Evolutionary conservation across 64 coral and sea anemone species (phyloP).

Genomic region (Montipora efflorescens): DNA sequence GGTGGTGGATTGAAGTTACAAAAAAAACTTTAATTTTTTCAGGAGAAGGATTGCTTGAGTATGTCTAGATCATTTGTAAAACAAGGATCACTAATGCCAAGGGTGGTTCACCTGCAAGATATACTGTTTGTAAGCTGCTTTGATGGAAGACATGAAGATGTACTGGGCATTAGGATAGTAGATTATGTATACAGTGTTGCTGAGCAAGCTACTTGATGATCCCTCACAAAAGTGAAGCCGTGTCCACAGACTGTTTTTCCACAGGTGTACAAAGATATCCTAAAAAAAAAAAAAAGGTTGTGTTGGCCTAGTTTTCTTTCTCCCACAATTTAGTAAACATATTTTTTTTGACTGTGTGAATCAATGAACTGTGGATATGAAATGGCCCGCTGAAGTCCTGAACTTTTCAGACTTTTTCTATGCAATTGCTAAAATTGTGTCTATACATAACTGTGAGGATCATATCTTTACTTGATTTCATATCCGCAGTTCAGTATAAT

Average conservation of each 20-base stretch:
- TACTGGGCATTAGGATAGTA: conserved; percentile 80
- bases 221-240: conserved; percentile 48
- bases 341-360: too few relatives aligned
- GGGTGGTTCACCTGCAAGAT: conserved; percentile 70
- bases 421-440: too few relatives aligned
- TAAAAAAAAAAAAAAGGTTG: conserved; percentile 23
- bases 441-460: too few relatives aligned
- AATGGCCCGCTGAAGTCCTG: too few relatives aligned
- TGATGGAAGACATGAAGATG: conserved; percentile 71
- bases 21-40: background rate
- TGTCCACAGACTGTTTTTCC: conserved; percentile 72
- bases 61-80: background rate
- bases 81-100: background rate
- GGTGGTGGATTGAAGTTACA: background rate
- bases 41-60: background rate
- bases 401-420: too few relatives aligned
- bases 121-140: conserved; percentile 70
- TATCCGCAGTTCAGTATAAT: too few relatives aligned
- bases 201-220: conserved; percentile 11
- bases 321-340: too few relatives aligned
- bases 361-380: too few relatives aligned
- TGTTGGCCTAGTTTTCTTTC: too few relatives aligned
- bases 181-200: conserved; percentile 71
- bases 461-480: too few relatives aligned
- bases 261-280: conserved; percentile 83